phyloP scores from a whole-genome alignment of 2,888 invertebrate genomes.

The Falcaria lacertinaria region DNA sequence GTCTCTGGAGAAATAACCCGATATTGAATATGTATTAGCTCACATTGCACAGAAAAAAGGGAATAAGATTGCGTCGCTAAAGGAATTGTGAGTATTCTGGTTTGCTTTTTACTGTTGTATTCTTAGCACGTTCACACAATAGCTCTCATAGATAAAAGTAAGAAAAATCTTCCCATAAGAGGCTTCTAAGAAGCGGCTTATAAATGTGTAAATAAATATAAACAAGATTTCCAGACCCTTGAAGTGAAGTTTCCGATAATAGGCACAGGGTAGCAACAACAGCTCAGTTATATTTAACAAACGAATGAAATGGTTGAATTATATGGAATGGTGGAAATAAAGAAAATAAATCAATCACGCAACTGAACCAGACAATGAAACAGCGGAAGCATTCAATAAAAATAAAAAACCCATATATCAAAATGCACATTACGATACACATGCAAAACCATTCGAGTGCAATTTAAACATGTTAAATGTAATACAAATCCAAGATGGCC shows the following conservation, averaged over 20 bases:
- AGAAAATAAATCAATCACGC: neutral
- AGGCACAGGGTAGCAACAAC: no score
- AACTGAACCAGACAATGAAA: neutral
- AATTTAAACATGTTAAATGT: conserved; percentile 8
- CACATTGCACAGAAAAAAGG: neutral
- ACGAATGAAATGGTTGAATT: no score
- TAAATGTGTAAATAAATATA: no score
- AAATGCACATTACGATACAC: neutral
- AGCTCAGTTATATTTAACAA: no score
- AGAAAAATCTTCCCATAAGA: no score
- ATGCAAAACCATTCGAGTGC: conserved; percentile 6
- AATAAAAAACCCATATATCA: neutral
- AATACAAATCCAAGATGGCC: conserved; percentile 42
- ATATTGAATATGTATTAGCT: conserved; percentile 1
- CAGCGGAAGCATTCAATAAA: neutral
- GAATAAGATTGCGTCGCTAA: neutral
- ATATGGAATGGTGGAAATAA: neutral
- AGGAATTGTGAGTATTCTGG: neutral
- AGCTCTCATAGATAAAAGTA: no score
- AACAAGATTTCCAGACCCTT: no score
- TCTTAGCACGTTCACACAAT: no score
- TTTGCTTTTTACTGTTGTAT: no score
- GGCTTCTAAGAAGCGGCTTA: no score
- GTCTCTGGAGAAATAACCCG: neutral
- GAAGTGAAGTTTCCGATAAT: no score